phyloP scores from a whole-genome alignment of 2,113 vertebrate genomes.

The Hemicordylus capensis region DNA sequence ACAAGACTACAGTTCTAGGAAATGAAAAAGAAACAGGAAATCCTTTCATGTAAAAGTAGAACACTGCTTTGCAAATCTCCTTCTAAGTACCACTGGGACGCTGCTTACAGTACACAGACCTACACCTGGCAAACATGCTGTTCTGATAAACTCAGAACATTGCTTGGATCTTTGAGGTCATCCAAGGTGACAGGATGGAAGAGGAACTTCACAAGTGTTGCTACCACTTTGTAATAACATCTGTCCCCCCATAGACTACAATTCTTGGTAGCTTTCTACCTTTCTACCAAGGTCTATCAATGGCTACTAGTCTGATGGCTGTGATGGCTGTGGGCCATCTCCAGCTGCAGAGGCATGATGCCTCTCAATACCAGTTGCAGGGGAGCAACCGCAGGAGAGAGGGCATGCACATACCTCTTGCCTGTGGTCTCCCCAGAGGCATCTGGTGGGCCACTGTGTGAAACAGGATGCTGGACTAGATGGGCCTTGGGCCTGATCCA shows the following conservation, averaged over 20 bases:
- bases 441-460: no score
- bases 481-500: no score
- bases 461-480: no score
- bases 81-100: not conserved
- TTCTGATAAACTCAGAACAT: not conserved
- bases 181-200: not conserved
- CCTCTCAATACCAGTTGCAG: no score
- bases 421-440: no score
- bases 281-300: no score
- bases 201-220: not conserved
- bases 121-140: not conserved
- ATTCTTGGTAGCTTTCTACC: not conserved
- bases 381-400: no score
- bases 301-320: no score
- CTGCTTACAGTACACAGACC: not conserved
- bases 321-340: no score
- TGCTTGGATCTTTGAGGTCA: not conserved
- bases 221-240: constrained; percentile 8
- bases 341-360: no score
- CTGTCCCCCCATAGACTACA: not conserved
- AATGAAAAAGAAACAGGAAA: not conserved
- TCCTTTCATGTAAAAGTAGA: not conserved
- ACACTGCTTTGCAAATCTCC: not conserved
- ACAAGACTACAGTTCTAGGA: not conserved
- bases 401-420: no score